Conservation (phyloP, 2,888 invertebrate genomes). For the Halocaridina rubra region DNA sequence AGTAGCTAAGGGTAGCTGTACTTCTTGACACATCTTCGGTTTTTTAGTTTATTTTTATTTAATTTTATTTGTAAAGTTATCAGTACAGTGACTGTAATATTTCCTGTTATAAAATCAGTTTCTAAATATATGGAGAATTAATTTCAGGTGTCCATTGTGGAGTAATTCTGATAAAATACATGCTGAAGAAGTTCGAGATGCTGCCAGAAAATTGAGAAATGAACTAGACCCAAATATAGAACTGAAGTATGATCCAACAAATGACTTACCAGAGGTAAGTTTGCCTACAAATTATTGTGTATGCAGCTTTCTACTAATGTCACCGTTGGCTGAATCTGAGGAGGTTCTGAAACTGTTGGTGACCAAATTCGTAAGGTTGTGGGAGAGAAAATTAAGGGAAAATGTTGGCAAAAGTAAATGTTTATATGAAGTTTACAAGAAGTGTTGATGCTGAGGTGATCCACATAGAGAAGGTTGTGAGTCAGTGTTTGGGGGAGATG, state of each 20-base stretch:
- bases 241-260: constrained; percentile 65
- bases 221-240: constrained; percentile 64
- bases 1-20: too few species aligned
- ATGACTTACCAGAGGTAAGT: constrained; percentile 56
- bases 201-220: constrained; percentile 64
- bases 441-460: background rate
- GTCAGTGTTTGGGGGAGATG: too few species aligned
- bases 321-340: background rate
- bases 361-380: too few species aligned
- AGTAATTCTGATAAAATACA: constrained; percentile 64
- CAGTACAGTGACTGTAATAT: too few species aligned
- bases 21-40: too few species aligned
- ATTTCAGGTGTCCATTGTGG: constrained; percentile 63
- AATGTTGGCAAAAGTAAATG: too few species aligned
- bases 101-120: too few species aligned
- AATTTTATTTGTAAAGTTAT: too few species aligned
- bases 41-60: too few species aligned
- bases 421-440: background rate
- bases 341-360: background rate
- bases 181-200: constrained; percentile 63
- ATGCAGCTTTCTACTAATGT: too few species aligned
- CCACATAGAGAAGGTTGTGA: background rate
- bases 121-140: too few species aligned
- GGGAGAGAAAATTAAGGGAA: too few species aligned
- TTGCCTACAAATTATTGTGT: background rate